Evolutionary conservation across 2,797 vertebrate genomes (phyloP).

Genomic region (Momotus momota): DNA sequence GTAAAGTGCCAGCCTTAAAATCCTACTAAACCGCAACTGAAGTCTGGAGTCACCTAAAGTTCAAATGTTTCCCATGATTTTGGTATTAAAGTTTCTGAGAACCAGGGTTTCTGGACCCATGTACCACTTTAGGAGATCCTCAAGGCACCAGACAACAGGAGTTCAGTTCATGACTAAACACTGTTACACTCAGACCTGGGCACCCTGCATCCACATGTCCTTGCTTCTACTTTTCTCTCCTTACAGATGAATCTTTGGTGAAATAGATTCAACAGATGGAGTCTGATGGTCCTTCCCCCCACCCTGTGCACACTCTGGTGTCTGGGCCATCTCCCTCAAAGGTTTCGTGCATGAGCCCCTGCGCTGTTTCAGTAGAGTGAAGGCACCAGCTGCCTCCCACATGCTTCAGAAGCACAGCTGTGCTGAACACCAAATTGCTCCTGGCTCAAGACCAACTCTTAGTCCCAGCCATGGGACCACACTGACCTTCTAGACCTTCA

Average conservation of each 20-base stretch:
- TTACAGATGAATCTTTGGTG: not conserved
- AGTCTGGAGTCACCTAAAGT: constrained; percentile 32
- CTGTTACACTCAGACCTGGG: not conserved
- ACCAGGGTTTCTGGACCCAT: not conserved
- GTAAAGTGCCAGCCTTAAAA: constrained; percentile 23
- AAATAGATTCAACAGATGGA: not conserved
- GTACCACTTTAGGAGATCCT: not conserved
- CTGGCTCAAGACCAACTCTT: not conserved
- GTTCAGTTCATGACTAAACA: not conserved
- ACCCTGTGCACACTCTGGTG: fast-evolving
- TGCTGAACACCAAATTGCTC: not conserved
- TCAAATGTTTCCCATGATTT: constrained; percentile 27
- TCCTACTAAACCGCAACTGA: not conserved
- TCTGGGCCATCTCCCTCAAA: not conserved
- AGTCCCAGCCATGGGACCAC: not conserved
- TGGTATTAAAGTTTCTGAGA: not conserved
- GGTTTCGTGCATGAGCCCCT: not conserved
- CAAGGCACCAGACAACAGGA: not conserved
- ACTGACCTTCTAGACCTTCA: not conserved
- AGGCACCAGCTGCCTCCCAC: not conserved
- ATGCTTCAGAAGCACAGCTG: not conserved
- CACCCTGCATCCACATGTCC: not conserved
- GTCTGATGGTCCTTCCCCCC: not conserved
- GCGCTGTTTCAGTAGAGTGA: not conserved
- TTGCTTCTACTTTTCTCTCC: not conserved